Percentiles rank a stretch among this genome's conserved stretches.
phyloP scores from a whole-genome alignment of 2,888 invertebrate genomes.

The Dasypolia templi region DNA sequence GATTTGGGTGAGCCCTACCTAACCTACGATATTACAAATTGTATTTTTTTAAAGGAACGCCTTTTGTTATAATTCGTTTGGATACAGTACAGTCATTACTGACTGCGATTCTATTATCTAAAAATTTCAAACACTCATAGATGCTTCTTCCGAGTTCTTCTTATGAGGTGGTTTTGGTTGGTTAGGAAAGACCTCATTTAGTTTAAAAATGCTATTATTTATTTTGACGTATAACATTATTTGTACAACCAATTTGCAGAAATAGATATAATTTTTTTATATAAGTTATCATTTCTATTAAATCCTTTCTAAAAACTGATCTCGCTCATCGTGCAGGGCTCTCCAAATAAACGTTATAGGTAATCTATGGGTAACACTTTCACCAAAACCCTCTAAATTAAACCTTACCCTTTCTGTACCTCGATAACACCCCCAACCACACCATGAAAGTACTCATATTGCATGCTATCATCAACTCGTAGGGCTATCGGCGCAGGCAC shows the following conservation, averaged over 20 bases:
- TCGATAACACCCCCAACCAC: constrained; percentile 27
- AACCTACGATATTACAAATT: neutral
- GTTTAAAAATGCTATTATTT: neutral
- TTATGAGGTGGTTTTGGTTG: neutral
- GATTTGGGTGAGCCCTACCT: neutral
- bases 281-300: neutral
- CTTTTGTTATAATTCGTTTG: neutral
- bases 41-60: neutral
- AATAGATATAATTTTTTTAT: neutral
- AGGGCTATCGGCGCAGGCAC: constrained; percentile 78
- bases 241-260: neutral
- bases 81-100: neutral
- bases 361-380: neutral
- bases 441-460: constrained; percentile 76
- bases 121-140: too few relatives aligned
- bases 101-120: neutral
- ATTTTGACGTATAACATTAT: neutral
- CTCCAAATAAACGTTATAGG: neutral
- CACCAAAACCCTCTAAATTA: constrained; percentile 3
- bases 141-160: neutral
- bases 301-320: neutral
- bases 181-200: neutral
- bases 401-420: neutral
- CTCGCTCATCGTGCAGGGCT: neutral
- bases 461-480: constrained; percentile 83